A percentile compares a stretch with the other conserved stretches of the same genome.
Evolutionary conservation across 1,140 invertebrate species (phyloP).

Genomic region (Philotrypesis tridentata): DNA sequence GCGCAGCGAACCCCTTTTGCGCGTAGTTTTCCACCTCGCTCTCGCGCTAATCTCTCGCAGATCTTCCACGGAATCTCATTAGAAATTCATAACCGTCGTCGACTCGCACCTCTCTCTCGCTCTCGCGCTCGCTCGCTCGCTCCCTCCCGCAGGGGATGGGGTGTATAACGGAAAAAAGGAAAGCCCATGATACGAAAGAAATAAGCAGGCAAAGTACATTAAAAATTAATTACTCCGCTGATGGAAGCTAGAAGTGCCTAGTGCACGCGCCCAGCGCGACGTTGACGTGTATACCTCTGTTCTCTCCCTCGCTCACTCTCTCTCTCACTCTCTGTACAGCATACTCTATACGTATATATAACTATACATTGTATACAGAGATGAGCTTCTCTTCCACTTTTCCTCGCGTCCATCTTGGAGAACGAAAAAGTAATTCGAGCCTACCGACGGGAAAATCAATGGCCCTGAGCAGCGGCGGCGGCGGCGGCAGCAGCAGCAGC

Average conservation of each 20-base stretch:
- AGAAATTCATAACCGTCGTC: conserved; percentile 74
- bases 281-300: not conserved
- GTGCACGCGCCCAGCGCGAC: not conserved
- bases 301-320: too few relatives aligned
- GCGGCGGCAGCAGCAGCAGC: not conserved
- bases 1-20: not conserved
- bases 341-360: too few relatives aligned
- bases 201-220: conserved; percentile 74
- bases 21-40: not conserved
- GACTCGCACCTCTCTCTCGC: conserved; percentile 39
- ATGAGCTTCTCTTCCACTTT: not conserved
- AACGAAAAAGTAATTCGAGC: conserved; percentile 49
- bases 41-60: conserved; percentile 72
- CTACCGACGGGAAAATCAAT: conserved; percentile 40
- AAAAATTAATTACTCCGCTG: conserved; percentile 75
- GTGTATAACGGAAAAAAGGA: conserved; percentile 63
- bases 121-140: conserved; percentile 39
- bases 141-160: conserved; percentile 51
- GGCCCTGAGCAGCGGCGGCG: conserved; percentile 20
- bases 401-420: conserved; percentile 33
- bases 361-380: not conserved
- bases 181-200: conserved; percentile 71
- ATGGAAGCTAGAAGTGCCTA: conserved; percentile 73
- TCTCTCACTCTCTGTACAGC: too few relatives aligned
- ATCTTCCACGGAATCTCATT: conserved; percentile 73